These are phyloP conservation scores for Colius striatus DNA, from an alignment of 2,113 vertebrate species.

Conservation along the genomic window DNA sequence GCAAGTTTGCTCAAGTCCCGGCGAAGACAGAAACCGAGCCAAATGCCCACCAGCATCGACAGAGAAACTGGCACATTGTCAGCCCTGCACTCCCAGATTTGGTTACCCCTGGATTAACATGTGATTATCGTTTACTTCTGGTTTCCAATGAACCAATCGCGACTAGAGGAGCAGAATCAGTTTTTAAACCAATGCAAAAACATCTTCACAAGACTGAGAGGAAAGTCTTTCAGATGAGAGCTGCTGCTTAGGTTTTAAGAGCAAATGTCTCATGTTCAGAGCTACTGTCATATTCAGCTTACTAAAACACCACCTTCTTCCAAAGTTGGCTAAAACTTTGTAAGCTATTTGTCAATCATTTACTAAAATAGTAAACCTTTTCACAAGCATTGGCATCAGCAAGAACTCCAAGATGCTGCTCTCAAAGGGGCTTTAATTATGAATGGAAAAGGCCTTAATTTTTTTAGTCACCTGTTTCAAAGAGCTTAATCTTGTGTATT, in stretches of 20 bases:
- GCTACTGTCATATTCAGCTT: neutral
- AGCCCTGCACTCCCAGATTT: neutral
- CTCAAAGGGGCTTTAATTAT: neutral
- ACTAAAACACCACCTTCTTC: neutral
- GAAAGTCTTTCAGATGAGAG: neutral
- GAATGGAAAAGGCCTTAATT: neutral
- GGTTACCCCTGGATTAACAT: neutral
- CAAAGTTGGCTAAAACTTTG: neutral
- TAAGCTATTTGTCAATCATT: neutral
- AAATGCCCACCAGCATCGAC: neutral
- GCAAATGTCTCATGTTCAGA: neutral
- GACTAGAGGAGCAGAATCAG: neutral
- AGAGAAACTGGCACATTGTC: neutral
- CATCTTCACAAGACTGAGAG: neutral
- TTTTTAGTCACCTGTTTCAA: neutral
- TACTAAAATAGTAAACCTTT: neutral
- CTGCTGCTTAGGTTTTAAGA: neutral
- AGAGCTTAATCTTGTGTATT: neutral
- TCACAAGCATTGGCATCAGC: neutral
- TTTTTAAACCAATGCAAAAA: neutral
- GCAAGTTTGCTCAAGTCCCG: slow-evolving; percentile 16
- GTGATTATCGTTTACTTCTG: neutral
- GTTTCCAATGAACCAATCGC: neutral
- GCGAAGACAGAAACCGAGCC: neutral
- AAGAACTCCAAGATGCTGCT: neutral